These are phyloP conservation scores for Tor tambroides DNA, from an alignment of 2,113 vertebrate genomes.

Conservation along the genomic window DNA sequence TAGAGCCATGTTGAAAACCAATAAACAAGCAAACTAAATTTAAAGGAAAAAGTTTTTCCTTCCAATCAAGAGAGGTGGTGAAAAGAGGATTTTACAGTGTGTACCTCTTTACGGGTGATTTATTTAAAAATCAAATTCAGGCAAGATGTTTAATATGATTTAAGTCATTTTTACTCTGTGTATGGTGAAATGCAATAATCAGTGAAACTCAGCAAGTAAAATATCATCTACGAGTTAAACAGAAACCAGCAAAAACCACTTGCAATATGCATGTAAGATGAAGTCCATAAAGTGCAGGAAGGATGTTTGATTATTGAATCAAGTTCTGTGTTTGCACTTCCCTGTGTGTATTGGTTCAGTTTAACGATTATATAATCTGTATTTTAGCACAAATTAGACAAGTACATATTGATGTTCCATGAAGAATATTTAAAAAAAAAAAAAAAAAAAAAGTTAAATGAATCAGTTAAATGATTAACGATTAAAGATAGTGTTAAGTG, in stretches of 20 bases:
- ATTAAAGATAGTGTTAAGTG: background rate
- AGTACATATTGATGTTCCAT: background rate
- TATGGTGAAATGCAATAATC: background rate
- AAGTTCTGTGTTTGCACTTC: background rate
- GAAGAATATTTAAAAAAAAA: background rate
- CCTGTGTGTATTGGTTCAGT: background rate
- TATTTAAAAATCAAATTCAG: background rate
- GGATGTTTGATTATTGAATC: background rate
- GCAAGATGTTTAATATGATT: background rate
- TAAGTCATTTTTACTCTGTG: background rate
- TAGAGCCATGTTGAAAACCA: background rate
- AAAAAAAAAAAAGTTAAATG: too few species aligned
- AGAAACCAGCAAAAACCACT: background rate
- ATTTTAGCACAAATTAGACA: background rate
- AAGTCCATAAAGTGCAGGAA: background rate
- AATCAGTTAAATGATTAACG: background rate
- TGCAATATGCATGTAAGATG: background rate
- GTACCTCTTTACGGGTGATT: background rate
- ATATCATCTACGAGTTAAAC: too few species aligned
- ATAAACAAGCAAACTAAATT: background rate
- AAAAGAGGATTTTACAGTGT: constrained; percentile 4
- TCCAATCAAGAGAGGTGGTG: background rate
- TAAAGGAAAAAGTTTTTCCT: background rate
- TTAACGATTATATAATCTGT: background rate
- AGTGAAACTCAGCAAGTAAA: too few species aligned